Base-by-base conservation (phyloP, 35 echinoderm and acorn worm genomes). In the Strongylocentrotus purpuratus region DNA sequence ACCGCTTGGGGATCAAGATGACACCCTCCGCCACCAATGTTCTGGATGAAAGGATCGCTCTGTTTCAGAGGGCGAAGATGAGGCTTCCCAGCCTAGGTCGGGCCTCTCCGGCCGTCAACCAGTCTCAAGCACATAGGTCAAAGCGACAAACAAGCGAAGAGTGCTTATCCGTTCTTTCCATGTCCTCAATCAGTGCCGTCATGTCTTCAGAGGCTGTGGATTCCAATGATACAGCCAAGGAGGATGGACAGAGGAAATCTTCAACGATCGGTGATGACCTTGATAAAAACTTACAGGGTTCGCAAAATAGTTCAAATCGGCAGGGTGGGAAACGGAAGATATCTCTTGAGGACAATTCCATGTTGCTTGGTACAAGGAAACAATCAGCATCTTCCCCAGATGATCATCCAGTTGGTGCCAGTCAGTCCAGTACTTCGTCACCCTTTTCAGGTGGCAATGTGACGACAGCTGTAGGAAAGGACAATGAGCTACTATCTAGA, bases 1-100 rank as follows among this genome's bases (percentile, higher is more conserved):
- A 97, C 91, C 92, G 96, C 28, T 35, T 97, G 11, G 97, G 97
- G 1, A 94, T 96, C 91, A 94, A 95, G 22, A 97, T 97, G 97
- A 97, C 97, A 12, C 97, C 97, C 0, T 46, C 95, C 4, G 97
- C 97, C 11, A 97, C 97, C 4, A 91, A 45, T 9, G 47, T 96
- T 28, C 94, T 85, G 11, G 96, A 96, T 33, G 91, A 93, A 14
- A 93, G 46, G 28, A 46, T 33, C 9, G 45, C 91, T 14, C 91
- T 93, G 5, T 93, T 93, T 58, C 91, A 93, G 20, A 33, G 91
- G 15, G 48, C 91, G 5, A 46, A 47, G 46, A 93, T 58, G 31
- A 93, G 31, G 48, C 48, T 93, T 48, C 91, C 91, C 2, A 93
- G 46, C 46, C 91, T 93, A 5, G 91, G 48, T 47, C 47, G 91